These are phyloP conservation scores for Pseudomyrmex gracilis DNA, from an alignment of 1,140 invertebrate species.

Conservation along the genomic window DNA sequence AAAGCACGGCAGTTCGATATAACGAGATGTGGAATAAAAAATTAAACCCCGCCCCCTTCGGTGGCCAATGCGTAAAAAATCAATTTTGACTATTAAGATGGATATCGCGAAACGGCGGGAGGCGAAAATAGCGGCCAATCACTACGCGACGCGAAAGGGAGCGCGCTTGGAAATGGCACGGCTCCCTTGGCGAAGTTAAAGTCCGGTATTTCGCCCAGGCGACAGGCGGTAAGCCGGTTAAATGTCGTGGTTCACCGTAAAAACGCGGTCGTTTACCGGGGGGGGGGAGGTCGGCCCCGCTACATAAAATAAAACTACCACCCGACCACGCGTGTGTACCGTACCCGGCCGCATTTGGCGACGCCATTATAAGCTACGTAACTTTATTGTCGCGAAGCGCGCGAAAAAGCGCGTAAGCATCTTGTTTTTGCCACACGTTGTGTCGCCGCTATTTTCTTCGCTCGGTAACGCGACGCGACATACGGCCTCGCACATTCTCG, in stretches of 20 bases:
- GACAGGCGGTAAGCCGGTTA: conserved; percentile 82
- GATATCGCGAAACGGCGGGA: conserved; percentile 26
- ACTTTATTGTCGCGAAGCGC: conserved; percentile 68
- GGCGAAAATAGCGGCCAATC: conserved; percentile 52
- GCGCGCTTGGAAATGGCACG: conserved; percentile 33
- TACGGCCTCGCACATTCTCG: neutral
- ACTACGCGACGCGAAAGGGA: neutral
- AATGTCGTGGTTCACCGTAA: conserved; percentile 85
- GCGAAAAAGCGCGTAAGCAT: conserved; percentile 57
- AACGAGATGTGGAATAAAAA: neutral
- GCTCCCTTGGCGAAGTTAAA: conserved; percentile 73
- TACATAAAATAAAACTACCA: conserved; percentile 81
- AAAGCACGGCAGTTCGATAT: neutral
- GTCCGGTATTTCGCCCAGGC: conserved; percentile 76
- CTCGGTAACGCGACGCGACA: conserved; percentile 13
- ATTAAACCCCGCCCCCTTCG: neutral
- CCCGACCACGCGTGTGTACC: conserved; percentile 66
- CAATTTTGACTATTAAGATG: conserved; percentile 10
- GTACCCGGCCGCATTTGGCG: conserved; percentile 65
- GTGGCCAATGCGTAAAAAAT: conserved; percentile 15
- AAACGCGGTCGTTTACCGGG: conserved; percentile 79
- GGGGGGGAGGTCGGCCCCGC: conserved; percentile 72
- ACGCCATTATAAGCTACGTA: conserved; percentile 79
- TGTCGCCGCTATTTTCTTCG: conserved; percentile 27
- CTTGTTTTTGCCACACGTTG: conserved; percentile 17